These are phyloP conservation scores for Drosophila sucinea DNA, from an alignment of 1,140 invertebrate genomes.

Conservation along the genomic window DNA sequence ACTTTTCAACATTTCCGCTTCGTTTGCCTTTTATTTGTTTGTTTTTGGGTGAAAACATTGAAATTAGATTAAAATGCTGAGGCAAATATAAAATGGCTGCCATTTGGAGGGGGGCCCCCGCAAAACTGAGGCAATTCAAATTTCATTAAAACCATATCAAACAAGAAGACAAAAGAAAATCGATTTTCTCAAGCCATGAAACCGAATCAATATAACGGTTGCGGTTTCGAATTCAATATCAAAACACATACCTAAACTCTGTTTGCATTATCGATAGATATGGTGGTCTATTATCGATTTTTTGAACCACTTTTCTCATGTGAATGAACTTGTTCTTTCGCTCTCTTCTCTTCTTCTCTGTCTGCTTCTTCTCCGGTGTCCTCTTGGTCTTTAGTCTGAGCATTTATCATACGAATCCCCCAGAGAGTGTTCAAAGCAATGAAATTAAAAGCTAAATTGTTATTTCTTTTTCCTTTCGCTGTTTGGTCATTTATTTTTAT, in stretches of 20 bases:
- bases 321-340: background rate
- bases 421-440: conserved; percentile 69
- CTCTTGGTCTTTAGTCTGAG: conserved; percentile 15
- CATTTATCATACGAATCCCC: conserved; percentile 68
- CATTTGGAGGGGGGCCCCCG: conserved; percentile 6
- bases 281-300: too few relatives aligned
- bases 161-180: conserved; percentile 1
- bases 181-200: background rate
- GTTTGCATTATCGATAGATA: too few relatives aligned
- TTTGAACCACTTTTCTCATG: background rate
- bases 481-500: conserved; percentile 22
- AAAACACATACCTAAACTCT: too few relatives aligned
- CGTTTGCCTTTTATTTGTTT: conserved; percentile 22
- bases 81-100: conserved; percentile 61
- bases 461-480: conserved; percentile 50
- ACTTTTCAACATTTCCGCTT: conserved; percentile 46
- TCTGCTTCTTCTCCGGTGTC: background rate
- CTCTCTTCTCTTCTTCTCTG: background rate
- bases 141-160: conserved; percentile 59
- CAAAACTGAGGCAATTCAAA: conserved; percentile 30
- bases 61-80: conserved; percentile 65
- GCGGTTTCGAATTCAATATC: background rate
- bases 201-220: background rate
- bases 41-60: conserved; percentile 45
- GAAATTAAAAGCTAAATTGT: conserved; percentile 74